Conservation (phyloP, 2,888 invertebrate genomes). For the Corbicula japonica region DNA sequence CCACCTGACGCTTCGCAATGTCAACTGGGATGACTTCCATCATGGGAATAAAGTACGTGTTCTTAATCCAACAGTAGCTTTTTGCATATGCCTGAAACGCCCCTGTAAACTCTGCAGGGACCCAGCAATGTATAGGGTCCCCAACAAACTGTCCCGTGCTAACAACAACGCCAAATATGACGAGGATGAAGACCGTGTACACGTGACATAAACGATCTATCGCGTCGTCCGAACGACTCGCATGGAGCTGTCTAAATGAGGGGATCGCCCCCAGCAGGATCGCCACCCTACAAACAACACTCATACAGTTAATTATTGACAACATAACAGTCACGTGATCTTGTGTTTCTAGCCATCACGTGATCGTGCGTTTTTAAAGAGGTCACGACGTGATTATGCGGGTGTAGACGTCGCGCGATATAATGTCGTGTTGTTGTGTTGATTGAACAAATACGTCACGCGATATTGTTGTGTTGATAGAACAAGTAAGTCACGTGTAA, state of each 20-base stretch:
- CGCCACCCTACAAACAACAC: slow-evolving; percentile 27
- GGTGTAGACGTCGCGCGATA: too few relatives aligned
- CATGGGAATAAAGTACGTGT: slow-evolving; percentile 83
- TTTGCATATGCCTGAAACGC: slow-evolving; percentile 81
- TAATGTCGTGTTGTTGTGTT: too few relatives aligned
- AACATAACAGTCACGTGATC: too few relatives aligned
- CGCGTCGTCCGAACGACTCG: slow-evolving; percentile 80
- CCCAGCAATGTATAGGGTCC: slow-evolving; percentile 82
- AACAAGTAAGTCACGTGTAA: too few relatives aligned
- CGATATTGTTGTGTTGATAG: too few relatives aligned
- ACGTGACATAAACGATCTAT: slow-evolving; percentile 79
- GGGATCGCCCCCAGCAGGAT: slow-evolving; percentile 76
- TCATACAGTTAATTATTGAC: not conserved
- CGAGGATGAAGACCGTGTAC: slow-evolving; percentile 75
- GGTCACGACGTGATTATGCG: too few relatives aligned
- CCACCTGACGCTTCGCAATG: slow-evolving; percentile 71
- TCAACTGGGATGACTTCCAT: slow-evolving; percentile 78
- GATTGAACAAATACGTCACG: too few relatives aligned
- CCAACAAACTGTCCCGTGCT: slow-evolving; percentile 78
- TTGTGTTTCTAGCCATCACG: too few relatives aligned
- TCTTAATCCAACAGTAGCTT: slow-evolving; percentile 82
- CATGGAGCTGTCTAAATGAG: slow-evolving; percentile 77
- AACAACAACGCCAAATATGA: slow-evolving; percentile 78
- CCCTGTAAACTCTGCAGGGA: slow-evolving; percentile 74
- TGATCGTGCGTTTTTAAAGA: too few relatives aligned